Evolutionary conservation across 2,888 invertebrate genomes (phyloP).

Genomic region (Unio pictorum): DNA sequence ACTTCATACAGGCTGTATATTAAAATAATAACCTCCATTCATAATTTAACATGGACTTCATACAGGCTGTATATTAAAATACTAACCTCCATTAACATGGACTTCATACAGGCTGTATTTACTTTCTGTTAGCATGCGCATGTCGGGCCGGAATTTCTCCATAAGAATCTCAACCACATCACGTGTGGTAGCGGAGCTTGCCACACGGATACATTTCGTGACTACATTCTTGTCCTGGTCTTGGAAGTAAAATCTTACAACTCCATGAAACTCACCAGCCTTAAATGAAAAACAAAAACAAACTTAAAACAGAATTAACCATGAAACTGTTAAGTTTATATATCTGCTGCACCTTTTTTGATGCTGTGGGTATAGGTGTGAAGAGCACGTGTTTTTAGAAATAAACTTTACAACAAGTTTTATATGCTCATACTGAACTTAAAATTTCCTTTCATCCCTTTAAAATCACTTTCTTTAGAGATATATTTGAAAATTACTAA

Average conservation of each 20-base stretch:
- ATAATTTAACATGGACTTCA: slow-evolving; percentile 69
- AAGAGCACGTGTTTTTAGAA: too few species aligned
- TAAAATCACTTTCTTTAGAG: too few species aligned
- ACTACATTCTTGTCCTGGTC: slow-evolving; percentile 96
- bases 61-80: background rate
- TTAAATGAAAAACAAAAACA: slow-evolving; percentile 73
- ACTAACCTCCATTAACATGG: slow-evolving; percentile 80
- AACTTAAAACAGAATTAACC: background rate
- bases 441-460: too few species aligned
- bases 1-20: too few species aligned
- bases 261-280: slow-evolving; percentile 98
- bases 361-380: background rate
- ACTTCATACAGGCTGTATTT: slow-evolving; percentile 77
- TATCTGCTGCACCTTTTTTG: background rate
- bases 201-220: slow-evolving; percentile 98
- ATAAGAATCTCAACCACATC: slow-evolving; percentile 97
- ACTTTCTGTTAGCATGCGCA: slow-evolving; percentile 86
- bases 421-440: too few species aligned
- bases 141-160: slow-evolving; percentile 99
- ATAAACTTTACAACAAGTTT: too few species aligned
- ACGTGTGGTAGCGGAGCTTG: slow-evolving; percentile 94
- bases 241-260: slow-evolving; percentile 99
- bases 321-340: too few species aligned
- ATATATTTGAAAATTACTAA: too few species aligned
- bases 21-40: slow-evolving; percentile 75